Percentiles rank a stretch among this genome's conserved stretches.
Conservation (phyloP, 2,888 invertebrate genomes). For the Drosophila demipolita region DNA sequence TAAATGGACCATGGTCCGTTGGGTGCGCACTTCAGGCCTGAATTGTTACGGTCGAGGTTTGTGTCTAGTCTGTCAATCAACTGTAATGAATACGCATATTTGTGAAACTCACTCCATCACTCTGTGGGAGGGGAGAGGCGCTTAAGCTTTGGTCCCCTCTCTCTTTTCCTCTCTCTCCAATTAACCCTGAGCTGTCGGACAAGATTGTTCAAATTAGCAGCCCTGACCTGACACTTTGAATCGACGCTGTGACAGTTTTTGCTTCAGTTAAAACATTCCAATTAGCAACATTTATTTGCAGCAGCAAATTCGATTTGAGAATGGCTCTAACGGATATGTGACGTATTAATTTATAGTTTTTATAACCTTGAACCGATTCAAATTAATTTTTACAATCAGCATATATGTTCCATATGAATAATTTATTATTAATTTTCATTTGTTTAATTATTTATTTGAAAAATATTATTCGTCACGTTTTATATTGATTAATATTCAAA, state of each 20-base stretch:
- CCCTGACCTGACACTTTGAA: constrained; percentile 65
- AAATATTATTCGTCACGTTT: not conserved
- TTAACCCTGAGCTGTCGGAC: constrained; percentile 74
- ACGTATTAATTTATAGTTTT: not conserved
- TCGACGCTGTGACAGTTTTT: constrained; percentile 38
- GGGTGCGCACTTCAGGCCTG: constrained; percentile 74
- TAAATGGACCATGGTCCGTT: constrained; percentile 75
- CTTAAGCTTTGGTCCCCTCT: constrained; percentile 2
- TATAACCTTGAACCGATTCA: not conserved
- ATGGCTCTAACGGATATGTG: not conserved
- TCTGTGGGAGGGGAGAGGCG: not conserved
- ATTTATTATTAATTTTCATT: not conserved
- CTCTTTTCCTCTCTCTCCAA: constrained; percentile 26
- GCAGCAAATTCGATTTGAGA: not conserved
- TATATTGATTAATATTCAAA: not conserved
- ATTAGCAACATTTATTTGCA: not conserved
- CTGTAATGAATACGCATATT: constrained; percentile 78
- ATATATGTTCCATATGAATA: not conserved
- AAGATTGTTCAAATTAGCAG: constrained; percentile 39
- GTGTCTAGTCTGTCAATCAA: constrained; percentile 73
- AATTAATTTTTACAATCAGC: not conserved
- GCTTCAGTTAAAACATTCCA: constrained; percentile 16
- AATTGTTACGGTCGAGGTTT: constrained; percentile 64
- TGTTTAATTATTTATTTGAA: not conserved
- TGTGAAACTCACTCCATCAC: constrained; percentile 44